Evolutionary conservation across 1,140 invertebrate genomes (phyloP).

Genomic region (Teleogryllus occipitalis): DNA sequence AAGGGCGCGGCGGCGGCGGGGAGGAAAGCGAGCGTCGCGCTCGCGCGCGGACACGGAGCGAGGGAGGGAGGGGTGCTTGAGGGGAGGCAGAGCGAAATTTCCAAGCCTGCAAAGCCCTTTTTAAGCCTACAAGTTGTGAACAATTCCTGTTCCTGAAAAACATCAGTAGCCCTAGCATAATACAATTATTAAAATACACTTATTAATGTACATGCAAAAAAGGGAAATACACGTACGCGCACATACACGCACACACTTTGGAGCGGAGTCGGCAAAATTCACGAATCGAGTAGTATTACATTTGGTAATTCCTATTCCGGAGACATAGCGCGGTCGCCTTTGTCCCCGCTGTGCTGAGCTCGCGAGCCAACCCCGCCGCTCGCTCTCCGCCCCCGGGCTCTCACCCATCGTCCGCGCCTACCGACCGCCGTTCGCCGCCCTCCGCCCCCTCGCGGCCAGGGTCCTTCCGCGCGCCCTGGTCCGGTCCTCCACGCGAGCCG

Average conservation of each 20-base stretch:
- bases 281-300: neutral
- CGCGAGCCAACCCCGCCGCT: too few relatives aligned
- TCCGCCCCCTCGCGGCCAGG: neutral
- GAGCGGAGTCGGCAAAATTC: neutral
- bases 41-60: neutral
- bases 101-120: neutral
- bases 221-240: neutral
- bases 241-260: neutral
- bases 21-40: neutral
- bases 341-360: neutral
- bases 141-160: constrained; percentile 4
- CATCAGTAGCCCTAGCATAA: constrained; percentile 3
- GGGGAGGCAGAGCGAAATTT: neutral
- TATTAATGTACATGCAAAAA: constrained; percentile 1
- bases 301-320: neutral
- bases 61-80: neutral
- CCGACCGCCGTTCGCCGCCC: too few relatives aligned
- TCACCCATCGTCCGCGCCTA: neutral
- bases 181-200: constrained; percentile 6
- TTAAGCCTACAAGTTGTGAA: constrained; percentile 1
- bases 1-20: neutral
- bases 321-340: neutral
- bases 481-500: too few relatives aligned
- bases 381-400: too few relatives aligned
- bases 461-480: neutral